phyloP scores from a whole-genome alignment of 2,888 invertebrate genomes.

The Altica lythri region DNA sequence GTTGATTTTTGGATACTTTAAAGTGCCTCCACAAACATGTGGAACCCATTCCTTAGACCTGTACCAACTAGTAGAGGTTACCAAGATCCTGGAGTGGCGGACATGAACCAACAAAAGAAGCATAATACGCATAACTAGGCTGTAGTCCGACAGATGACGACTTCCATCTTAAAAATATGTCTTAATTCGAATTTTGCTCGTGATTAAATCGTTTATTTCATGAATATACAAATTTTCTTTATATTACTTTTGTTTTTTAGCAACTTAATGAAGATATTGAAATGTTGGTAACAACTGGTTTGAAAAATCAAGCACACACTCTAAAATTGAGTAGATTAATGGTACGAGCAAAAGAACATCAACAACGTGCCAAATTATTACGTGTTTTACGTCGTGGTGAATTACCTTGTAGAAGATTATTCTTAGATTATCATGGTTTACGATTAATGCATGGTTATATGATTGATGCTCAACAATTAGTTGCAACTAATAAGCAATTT shows the following conservation, averaged over 20 bases:
- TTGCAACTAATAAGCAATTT: slow-evolving; percentile 48
- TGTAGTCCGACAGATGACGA: no score
- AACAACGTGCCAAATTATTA: slow-evolving; percentile 76
- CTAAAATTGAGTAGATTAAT: slow-evolving; percentile 87
- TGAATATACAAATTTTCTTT: background rate
- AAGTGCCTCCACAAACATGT: no score
- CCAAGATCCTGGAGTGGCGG: no score
- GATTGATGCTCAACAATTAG: slow-evolving; percentile 67
- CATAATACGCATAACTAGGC: no score
- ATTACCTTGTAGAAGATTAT: slow-evolving; percentile 81
- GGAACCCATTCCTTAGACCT: no score
- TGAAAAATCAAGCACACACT: slow-evolving; percentile 90
- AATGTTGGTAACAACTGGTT: slow-evolving; percentile 73
- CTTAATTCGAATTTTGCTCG: no score
- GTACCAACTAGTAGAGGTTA: no score
- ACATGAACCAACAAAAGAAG: no score
- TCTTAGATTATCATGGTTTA: slow-evolving; percentile 92
- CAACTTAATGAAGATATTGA: slow-evolving; percentile 89
- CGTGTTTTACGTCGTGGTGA: slow-evolving; percentile 79
- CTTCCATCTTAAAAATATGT: no score
- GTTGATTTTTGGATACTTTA: no score
- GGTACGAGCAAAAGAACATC: slow-evolving; percentile 85
- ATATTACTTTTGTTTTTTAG: slow-evolving; percentile 40
- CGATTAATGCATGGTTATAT: slow-evolving; percentile 92
- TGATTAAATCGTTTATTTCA: no score